phyloP scores from a whole-genome alignment of 2,797 vertebrate species.

The Myotis myotis region DNA sequence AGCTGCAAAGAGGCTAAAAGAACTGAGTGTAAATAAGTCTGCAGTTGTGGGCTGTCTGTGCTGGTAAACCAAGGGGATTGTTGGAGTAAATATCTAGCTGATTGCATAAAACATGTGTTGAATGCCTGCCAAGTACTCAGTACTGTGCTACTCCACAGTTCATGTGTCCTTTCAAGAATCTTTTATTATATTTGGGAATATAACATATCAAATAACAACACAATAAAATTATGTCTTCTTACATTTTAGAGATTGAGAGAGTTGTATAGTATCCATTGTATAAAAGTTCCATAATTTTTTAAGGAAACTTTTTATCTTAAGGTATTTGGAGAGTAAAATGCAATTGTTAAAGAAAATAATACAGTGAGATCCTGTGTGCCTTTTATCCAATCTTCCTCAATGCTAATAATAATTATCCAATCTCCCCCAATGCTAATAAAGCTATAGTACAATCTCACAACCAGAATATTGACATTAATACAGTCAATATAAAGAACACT shows the following conservation, averaged over 20 bases:
- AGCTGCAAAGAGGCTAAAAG: background rate
- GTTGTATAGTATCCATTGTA: background rate
- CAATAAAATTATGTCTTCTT: background rate
- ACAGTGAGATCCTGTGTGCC: background rate
- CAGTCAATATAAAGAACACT: background rate
- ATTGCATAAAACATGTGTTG: background rate
- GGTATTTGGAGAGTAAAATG: background rate
- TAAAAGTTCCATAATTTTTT: background rate
- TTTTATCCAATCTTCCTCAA: background rate
- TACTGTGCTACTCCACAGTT: background rate
- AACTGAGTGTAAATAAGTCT: background rate
- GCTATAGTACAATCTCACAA: background rate
- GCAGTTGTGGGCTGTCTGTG: background rate
- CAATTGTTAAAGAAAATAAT: background rate
- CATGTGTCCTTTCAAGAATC: background rate
- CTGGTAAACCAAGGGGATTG: background rate
- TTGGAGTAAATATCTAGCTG: background rate
- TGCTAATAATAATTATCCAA: background rate
- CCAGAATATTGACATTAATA: background rate
- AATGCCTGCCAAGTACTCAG: background rate
- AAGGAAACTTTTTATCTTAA: background rate
- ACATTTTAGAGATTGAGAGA: background rate
- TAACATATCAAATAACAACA: background rate
- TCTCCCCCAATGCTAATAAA: background rate
- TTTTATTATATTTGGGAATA: background rate